A percentile compares a stretch with the other conserved stretches of the same genome.
These are phyloP conservation scores for Neotoma lepida DNA, from an alignment of 2,113 vertebrate genomes.

Conservation along the genomic window DNA sequence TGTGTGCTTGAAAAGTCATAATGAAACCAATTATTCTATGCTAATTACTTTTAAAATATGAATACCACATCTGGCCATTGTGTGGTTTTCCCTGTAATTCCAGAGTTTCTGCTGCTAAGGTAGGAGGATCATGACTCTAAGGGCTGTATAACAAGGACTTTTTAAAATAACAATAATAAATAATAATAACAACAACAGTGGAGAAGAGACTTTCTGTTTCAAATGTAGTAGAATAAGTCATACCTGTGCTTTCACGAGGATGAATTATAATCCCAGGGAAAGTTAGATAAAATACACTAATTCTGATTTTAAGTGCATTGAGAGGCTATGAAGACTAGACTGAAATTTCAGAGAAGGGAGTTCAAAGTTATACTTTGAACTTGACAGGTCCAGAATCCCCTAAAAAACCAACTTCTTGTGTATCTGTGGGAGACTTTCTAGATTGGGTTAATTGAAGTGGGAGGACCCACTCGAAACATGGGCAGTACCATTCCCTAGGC, in stretches of 20 bases:
- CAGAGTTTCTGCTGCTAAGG: neutral
- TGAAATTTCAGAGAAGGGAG: neutral
- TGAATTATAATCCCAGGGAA: neutral
- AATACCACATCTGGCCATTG: neutral
- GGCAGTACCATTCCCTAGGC: neutral
- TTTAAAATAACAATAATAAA: neutral
- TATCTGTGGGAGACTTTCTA: neutral
- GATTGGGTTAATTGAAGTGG: neutral
- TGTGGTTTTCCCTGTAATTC: neutral
- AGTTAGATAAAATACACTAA: neutral
- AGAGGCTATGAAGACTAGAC: neutral
- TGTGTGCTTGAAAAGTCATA: neutral
- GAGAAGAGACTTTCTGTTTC: neutral
- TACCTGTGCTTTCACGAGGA: neutral
- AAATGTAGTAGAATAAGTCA: neutral
- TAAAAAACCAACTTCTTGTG: neutral
- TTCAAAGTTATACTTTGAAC: neutral
- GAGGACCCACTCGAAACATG: neutral
- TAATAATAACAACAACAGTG: neutral
- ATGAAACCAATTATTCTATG: neutral
- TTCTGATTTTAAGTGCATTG: conserved; percentile 30
- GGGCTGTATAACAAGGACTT: neutral
- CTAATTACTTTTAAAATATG: neutral
- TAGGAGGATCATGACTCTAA: neutral
- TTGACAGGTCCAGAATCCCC: neutral